These are phyloP conservation scores for Leptestheria dahalacensis DNA, from an alignment of 1,140 invertebrate genomes.

Conservation along the genomic window DNA sequence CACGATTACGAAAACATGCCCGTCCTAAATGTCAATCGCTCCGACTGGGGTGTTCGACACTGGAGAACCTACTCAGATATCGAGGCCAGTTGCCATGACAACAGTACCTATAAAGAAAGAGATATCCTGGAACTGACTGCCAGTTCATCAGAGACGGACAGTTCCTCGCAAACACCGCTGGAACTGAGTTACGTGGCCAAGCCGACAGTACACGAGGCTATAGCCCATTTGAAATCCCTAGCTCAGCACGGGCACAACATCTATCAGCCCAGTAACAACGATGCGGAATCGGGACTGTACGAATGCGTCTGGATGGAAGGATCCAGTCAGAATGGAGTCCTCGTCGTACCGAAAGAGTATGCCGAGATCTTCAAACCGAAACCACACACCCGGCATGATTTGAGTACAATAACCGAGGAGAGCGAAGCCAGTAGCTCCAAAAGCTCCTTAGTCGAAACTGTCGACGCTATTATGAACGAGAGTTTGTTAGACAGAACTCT, in stretches of 20 bases:
- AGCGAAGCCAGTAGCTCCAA: conserved; percentile 4
- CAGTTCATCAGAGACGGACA: not conserved
- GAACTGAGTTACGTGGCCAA: too few relatives aligned
- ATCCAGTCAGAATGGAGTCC: not conserved
- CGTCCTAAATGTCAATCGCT: conserved; percentile 44
- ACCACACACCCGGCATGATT: not conserved
- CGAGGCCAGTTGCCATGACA: conserved; percentile 44
- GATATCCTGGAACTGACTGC: not conserved
- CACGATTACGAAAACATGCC: conserved; percentile 53
- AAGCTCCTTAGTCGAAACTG: conserved; percentile 9
- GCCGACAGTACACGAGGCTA: conserved; percentile 5
- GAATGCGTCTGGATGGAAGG: conserved; percentile 4
- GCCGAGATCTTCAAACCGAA: not conserved
- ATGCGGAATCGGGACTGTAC: conserved; percentile 1
- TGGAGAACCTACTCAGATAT: conserved; percentile 44
- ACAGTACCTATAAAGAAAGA: conserved; percentile 26
- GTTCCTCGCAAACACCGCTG: not conserved
- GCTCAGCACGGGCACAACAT: conserved; percentile 5
- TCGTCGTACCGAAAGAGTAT: not conserved
- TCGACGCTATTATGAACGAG: not conserved
- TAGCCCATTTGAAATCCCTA: conserved; percentile 6
- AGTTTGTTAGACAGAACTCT: not conserved
- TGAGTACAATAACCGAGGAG: not conserved
- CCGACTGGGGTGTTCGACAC: conserved; percentile 46
- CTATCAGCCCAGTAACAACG: not conserved